phyloP scores from a whole-genome alignment of 2,797 vertebrate species.

The Ispidina lecontei region DNA sequence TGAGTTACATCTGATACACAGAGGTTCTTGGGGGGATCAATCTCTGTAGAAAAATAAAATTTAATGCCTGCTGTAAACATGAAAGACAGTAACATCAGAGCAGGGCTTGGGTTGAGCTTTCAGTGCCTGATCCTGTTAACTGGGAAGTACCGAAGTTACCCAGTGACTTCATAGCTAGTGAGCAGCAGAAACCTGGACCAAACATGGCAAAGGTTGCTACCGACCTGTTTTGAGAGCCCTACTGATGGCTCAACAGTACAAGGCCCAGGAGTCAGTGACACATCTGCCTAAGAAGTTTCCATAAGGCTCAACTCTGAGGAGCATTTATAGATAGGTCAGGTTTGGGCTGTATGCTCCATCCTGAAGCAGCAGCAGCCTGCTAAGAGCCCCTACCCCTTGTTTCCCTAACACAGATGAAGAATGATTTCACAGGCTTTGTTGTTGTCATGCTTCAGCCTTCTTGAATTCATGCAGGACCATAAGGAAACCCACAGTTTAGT shows the following conservation, averaged over 20 bases:
- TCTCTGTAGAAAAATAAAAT: conserved; percentile 76
- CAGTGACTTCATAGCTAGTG: not conserved
- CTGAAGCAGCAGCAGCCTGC: not conserved
- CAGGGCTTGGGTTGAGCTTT: not conserved
- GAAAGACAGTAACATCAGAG: not conserved
- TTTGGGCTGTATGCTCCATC: not conserved
- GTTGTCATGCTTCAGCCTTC: not conserved
- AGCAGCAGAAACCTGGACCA: not conserved
- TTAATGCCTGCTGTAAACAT: not conserved
- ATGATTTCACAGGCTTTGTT: not conserved
- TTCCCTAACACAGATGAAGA: not conserved
- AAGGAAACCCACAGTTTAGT: not conserved
- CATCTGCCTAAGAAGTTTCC: not conserved
- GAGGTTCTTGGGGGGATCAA: conserved; percentile 86
- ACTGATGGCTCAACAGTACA: not conserved
- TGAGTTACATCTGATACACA: conserved; percentile 75
- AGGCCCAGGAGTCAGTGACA: not conserved
- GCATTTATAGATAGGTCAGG: not conserved
- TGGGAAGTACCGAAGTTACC: not conserved
- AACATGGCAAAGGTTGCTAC: not conserved
- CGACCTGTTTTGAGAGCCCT: not conserved
- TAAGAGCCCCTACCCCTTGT: not conserved
- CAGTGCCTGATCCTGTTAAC: not conserved
- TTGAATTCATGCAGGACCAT: not conserved
- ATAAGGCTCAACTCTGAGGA: not conserved